Evolutionary conservation across 1,140 invertebrate species (phyloP), one percentile per base, ranked within the genome.

Genomic region (Drosophila funebris): DNA sequence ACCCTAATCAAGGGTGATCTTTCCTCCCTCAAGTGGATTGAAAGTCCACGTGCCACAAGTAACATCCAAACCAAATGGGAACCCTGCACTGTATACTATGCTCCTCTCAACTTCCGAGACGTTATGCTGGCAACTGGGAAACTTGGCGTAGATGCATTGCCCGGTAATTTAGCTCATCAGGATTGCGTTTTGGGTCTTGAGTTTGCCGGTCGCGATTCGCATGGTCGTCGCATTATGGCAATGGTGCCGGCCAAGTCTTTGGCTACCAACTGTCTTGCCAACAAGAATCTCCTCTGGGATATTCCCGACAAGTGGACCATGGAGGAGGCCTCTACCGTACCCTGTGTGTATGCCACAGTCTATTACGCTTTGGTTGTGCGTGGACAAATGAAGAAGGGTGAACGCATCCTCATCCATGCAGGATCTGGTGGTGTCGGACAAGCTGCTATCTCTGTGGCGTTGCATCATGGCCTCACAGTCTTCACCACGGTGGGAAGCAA

Each of bases 121-220:
- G 95, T 99, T 29, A 99, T 99, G 98, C 93, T 99, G 76, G 98
- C 98, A 6, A 97, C 97, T 29, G 98, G 98, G 62, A 98, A 99
- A 93, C 93, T 99, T 13, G 96, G 97, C 18, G 97, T 97, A 9
- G 98, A 99, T 93, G 97, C 98, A 24, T 93, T 99, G 43, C 98
- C 98, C 27, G 97, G 97, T 73, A 94, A 97, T 87, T 91, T 96
- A 39, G 95, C 96, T 13, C 94, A 94, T 57, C 94, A 98, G 93
- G 98, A 99, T 74, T 99, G 97, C 91, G 96, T 99, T 71, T 93
- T 99, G n/a, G 98, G 98, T 43, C 93, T 99, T 67, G 98, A 99
- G 91, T 99, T 98, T 92, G 95, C 97, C 50, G 98, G 98, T 0
- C 93, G 96, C 14, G 93, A 96, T 71, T 92, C 93, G 0, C 91